Evolutionary conservation across 2,888 invertebrate genomes (phyloP), one percentile per base, ranked within the genome.

Genomic region (Rhabditoides inermis): DNA sequence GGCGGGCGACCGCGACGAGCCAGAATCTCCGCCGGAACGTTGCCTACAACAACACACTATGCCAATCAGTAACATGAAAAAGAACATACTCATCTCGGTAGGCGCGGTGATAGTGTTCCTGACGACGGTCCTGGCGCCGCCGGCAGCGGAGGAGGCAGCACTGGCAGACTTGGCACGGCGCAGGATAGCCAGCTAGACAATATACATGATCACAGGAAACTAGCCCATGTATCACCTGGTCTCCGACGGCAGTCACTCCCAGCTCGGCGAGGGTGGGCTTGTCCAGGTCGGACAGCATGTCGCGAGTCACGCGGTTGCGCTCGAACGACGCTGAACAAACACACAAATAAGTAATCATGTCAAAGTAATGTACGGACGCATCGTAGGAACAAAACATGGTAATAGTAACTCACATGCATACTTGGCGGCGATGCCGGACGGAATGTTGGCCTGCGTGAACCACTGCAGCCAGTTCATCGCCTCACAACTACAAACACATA

Each of bases 221-320:
- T n/a, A n/a, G n/a, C n/a, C n/a, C n/a, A 12, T 26, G 2, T 22
- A 18, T 27, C 28, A 67, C 67, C 56, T 68, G 68, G 51, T 68
- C 68, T 22, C 68, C 68, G 12, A 68, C 60, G 7, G 63, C 61
- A 6, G 55, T 58, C 6, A 68, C 61, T 23, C 68, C 68, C 18
- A 68, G 46, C 27, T 65, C 60, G 5, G 54, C 25, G 2, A 68
- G 55, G 7, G 65, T 65, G 22, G 59, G 45, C 53, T 63, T 66
- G 45, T 68, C 68, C 36, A 69, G 49, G 30, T 68, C 68, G 15
- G 52, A 52, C 10, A 69, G 53, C 59, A 66, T 56, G 47, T 61
- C 65, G 25, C 63, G 55, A 1, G 58, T 60, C 12, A 66, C 63
- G 50, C 66, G 52, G 35, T 52, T 52, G 2, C 18, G 7, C 4